Conservation (phyloP, 2,113 vertebrate genomes). For the Polypterus bichir region DNA sequence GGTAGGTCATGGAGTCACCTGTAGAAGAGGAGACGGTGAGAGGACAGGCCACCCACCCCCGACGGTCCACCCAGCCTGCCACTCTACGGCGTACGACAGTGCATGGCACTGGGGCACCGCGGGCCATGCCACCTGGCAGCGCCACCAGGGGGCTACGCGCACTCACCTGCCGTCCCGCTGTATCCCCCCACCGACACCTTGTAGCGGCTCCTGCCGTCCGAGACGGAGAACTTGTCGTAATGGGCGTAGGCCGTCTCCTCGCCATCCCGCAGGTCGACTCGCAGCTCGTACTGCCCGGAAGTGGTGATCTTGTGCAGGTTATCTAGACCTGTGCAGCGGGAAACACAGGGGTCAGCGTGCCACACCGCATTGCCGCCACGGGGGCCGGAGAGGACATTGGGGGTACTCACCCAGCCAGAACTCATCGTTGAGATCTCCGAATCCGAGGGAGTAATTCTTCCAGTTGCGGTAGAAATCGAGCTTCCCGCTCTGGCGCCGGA, state of each 20-base stretch:
- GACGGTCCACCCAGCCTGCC: not conserved
- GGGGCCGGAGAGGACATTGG: slow-evolving; percentile 5
- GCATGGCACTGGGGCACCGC: not conserved
- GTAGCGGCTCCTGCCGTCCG: slow-evolving; percentile 73
- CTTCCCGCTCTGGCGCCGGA: slow-evolving; percentile 76
- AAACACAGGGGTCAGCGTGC: not conserved
- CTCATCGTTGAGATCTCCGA: slow-evolving; percentile 80
- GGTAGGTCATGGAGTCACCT: slow-evolving; percentile 97
- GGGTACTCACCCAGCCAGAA: slow-evolving; percentile 80
- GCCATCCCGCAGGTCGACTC: slow-evolving; percentile 77
- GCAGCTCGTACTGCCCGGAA: slow-evolving; percentile 77
- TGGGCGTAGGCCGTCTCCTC: slow-evolving; percentile 71
- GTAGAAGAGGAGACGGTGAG: not conserved
- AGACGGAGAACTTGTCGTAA: slow-evolving; percentile 77
- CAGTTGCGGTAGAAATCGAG: slow-evolving; percentile 89
- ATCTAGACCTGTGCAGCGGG: slow-evolving; percentile 62
- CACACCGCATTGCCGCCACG: not conserved
- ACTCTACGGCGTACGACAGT: not conserved
- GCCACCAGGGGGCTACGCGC: not conserved
- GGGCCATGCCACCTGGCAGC: not conserved
- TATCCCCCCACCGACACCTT: slow-evolving; percentile 80
- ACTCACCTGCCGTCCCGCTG: slow-evolving; percentile 80
- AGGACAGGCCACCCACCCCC: not conserved
- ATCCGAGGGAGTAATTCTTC: slow-evolving; percentile 79
- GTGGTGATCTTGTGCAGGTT: slow-evolving; percentile 87